Evolutionary conservation across 2,888 invertebrate genomes (phyloP).

Genomic region (Sphaerophoria rueppellii): DNA sequence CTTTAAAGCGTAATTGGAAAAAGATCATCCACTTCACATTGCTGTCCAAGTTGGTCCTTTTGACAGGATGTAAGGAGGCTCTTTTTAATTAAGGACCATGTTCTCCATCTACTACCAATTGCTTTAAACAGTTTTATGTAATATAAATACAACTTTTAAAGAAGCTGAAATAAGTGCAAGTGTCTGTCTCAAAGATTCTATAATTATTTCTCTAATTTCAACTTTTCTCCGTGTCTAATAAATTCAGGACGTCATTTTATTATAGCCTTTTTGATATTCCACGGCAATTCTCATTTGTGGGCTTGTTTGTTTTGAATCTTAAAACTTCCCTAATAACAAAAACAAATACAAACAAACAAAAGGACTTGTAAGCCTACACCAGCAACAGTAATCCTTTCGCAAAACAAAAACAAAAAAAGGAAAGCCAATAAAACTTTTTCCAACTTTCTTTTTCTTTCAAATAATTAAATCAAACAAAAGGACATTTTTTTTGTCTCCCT

Average conservation of each 20-base stretch:
- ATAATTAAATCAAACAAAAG: conserved; percentile 69
- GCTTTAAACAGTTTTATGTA: too few relatives aligned
- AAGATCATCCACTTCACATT: too few relatives aligned
- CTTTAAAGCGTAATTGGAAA: too few relatives aligned
- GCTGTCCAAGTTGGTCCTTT: too few relatives aligned
- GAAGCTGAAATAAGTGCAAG: too few relatives aligned
- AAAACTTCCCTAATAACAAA: conserved; percentile 43
- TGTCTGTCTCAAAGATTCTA: background rate
- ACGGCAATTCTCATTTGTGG: background rate
- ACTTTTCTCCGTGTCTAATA: background rate
- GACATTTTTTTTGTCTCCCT: conserved; percentile 14
- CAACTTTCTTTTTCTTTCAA: conserved; percentile 50
- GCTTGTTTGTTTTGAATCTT: background rate
- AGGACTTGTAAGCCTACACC: background rate
- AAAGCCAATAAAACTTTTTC: conserved; percentile 67
- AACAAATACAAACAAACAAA: conserved; percentile 42
- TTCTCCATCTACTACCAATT: too few relatives aligned
- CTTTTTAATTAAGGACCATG: too few relatives aligned
- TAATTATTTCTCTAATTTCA: background rate
- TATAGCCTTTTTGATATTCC: conserved; percentile 13
- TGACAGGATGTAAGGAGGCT: too few relatives aligned
- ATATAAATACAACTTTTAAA: too few relatives aligned
- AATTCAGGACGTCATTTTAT: background rate
- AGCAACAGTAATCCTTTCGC: conserved; percentile 59
- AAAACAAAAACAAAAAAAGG: conserved; percentile 66